Base-by-base conservation (phyloP, 2,888 invertebrate species). In the Stenodera caucasica region DNA sequence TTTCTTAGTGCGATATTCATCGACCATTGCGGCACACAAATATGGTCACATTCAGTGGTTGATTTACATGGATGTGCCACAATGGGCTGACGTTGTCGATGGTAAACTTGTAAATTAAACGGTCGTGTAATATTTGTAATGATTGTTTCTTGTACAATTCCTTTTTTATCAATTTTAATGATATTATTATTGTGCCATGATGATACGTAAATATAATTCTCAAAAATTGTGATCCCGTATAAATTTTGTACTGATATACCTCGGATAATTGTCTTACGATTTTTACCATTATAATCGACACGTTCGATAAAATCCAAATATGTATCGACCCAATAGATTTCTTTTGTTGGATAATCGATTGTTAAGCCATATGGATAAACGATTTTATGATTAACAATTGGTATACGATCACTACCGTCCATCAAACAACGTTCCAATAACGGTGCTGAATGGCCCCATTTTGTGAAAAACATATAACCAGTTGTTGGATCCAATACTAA, bases 291-390 rank as follows among this genome's bases (percentile, higher is more conserved):
- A 79, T 93, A 94, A 81, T 91, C 87, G 21, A 90, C 86, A 62
- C 90, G 83, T 80, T 93, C 91, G 5, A 94, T 85, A 72, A 86
- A 87, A 81, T 91, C 91, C 71, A 92, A 83, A 80, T 90, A 92
- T 7, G 87, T 86, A 80, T 94, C 94, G 57, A 89, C 87, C 92
- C 92, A 92, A 80, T 90, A 92, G 21, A 92, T 84, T 72, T 85
- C 84, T 72, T 86, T 83, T 54, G 85, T 85, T 35, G 91, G 86
- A 67, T 86, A 85, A 81, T 94, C 93, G 54, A 90, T 83, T 15
- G 90, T 83, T 32, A 92, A 83, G 58, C 89, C 89, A 69, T 86
- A 84, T 0, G 92, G 92, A 81, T 91, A 91, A 66, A 92, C 90
- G 62, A 93, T 90, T 78, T 88, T 87, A 51, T 84, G 83, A 53